Evolutionary conservation across 2,797 vertebrate genomes (phyloP).

Genomic region (Enteromius radiatus): DNA sequence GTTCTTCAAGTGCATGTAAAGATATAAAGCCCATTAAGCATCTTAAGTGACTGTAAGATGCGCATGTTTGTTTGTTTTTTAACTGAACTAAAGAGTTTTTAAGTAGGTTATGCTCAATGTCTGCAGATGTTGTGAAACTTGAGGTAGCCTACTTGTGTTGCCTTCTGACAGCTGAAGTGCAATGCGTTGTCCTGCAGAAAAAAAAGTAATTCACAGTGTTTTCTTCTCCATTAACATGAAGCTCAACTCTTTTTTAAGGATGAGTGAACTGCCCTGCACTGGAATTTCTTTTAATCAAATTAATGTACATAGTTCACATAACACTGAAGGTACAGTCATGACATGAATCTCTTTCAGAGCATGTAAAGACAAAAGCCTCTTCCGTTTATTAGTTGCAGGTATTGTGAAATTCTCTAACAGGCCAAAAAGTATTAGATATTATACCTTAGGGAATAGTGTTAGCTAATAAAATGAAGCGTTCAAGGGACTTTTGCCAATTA

Average conservation of each 20-base stretch:
- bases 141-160: neutral
- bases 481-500: too few relatives aligned
- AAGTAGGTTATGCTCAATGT: neutral
- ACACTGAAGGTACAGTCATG: neutral
- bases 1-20: neutral
- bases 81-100: neutral
- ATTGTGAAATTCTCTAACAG: constrained; percentile 19
- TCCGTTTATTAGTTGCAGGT: constrained; percentile 27
- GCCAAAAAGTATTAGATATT: neutral
- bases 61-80: neutral
- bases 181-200: neutral
- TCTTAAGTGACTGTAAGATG: neutral
- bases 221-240: constrained; percentile 19
- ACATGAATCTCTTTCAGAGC: neutral
- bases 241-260: neutral
- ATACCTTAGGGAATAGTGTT: neutral
- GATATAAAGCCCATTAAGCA: neutral
- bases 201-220: too few relatives aligned
- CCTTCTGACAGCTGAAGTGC: constrained; percentile 20
- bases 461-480: neutral
- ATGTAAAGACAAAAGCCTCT: constrained; percentile 26
- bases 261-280: constrained; percentile 17
- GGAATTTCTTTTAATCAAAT: constrained; percentile 33
- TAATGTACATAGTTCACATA: constrained; percentile 33
- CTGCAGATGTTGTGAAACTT: constrained; percentile 16